Evolutionary conservation across 2,113 vertebrate species (phyloP).

Genomic region (Grus americana): DNA sequence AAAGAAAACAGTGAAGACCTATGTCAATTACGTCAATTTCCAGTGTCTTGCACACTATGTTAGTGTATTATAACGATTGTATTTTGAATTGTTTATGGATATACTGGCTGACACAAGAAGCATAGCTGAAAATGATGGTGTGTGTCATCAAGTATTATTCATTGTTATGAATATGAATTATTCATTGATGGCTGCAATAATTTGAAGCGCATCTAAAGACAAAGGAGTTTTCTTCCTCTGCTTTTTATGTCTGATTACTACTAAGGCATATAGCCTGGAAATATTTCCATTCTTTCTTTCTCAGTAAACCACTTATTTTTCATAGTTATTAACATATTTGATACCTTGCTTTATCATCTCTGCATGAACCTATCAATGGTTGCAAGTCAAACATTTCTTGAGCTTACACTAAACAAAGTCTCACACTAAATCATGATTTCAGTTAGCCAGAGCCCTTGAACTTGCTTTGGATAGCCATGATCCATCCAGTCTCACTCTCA

Average conservation of each 20-base stretch:
- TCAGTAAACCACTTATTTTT: not conserved
- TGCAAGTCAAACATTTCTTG: not conserved
- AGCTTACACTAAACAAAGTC: not conserved
- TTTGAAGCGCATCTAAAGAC: not conserved
- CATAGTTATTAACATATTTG: not conserved
- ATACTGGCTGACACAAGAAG: not conserved
- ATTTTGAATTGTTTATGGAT: not conserved
- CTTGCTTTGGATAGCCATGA: not conserved
- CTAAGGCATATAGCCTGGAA: not conserved
- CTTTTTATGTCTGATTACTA: not conserved
- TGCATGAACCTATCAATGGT: not conserved
- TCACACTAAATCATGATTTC: not conserved
- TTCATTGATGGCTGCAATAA: not conserved
- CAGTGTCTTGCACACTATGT: not conserved
- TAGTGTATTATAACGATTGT: not conserved
- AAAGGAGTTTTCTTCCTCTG: not conserved
- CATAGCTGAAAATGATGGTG: not conserved
- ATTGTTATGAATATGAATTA: too few relatives aligned
- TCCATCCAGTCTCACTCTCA: not conserved
- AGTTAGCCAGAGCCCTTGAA: not conserved
- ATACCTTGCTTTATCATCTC: not conserved
- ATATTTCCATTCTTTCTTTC: not conserved
- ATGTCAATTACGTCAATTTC: not conserved
- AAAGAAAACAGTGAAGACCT: not conserved
- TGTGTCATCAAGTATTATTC: not conserved